These are phyloP conservation scores for Pipistrellus pygmaeus DNA, from an alignment of 2,797 vertebrate genomes.

Conservation along the genomic window DNA sequence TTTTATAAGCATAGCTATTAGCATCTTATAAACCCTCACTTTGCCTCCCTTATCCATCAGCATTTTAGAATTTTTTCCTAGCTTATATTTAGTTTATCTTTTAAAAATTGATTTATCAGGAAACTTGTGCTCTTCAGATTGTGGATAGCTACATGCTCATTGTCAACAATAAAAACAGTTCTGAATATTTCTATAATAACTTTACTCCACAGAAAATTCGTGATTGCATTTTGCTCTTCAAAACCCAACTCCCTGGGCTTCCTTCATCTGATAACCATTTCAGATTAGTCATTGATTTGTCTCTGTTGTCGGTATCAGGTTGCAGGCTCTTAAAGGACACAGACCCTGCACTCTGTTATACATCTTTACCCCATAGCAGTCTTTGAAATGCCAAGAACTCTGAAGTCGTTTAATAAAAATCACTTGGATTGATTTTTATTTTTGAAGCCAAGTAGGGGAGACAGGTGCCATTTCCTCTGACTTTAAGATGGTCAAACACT, in stretches of 20 bases:
- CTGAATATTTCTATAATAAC: constrained; percentile 32
- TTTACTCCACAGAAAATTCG: constrained; percentile 27
- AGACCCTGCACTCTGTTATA: not conserved
- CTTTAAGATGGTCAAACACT: not conserved
- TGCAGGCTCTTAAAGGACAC: constrained; percentile 49
- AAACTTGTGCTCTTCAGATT: constrained; percentile 44
- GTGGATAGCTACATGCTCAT: not conserved
- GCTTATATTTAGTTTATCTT: not conserved
- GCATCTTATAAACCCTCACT: constrained; percentile 33
- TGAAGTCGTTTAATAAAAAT: constrained; percentile 71
- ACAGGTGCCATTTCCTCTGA: constrained; percentile 53
- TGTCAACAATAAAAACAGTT: not conserved
- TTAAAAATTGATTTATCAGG: constrained; percentile 22
- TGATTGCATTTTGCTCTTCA: constrained; percentile 55
- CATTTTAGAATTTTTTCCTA: constrained; percentile 53
- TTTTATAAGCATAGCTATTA: constrained; percentile 20
- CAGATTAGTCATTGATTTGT: constrained; percentile 52
- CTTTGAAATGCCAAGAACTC: constrained; percentile 74
- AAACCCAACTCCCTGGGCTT: not conserved
- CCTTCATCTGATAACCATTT: constrained; percentile 64
- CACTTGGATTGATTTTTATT: constrained; percentile 71
- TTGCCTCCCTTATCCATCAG: not conserved
- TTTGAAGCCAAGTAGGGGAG: constrained; percentile 11
- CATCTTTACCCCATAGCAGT: constrained; percentile 59
- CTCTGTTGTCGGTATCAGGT: constrained; percentile 37